Conservation (phyloP, 2,113 vertebrate genomes). For the Leptobrachium ailaonicum region DNA sequence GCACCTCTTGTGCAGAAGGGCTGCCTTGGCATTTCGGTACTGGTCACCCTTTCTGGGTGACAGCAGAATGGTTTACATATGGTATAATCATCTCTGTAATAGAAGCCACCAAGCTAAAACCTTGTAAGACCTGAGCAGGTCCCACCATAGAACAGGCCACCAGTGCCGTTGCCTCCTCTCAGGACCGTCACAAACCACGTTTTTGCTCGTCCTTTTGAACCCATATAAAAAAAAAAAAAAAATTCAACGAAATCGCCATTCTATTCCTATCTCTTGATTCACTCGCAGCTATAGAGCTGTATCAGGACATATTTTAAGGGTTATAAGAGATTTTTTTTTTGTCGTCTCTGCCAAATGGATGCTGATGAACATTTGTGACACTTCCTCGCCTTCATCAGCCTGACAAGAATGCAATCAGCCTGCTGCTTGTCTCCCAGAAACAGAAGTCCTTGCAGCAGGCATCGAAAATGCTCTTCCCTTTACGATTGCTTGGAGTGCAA, state of each 20-base stretch:
- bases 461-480: not conserved
- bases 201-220: too few relatives aligned
- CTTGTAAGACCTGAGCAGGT: too few relatives aligned
- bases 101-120: too few relatives aligned
- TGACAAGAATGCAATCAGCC: conserved; percentile 26
- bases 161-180: too few relatives aligned
- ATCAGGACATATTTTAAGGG: not conserved
- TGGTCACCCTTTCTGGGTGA: too few relatives aligned
- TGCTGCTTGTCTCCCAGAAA: conserved; percentile 24
- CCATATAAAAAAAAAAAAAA: too few relatives aligned
- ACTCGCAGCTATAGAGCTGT: not conserved
- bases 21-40: too few relatives aligned
- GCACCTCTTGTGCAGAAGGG: too few relatives aligned
- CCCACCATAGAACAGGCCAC: too few relatives aligned
- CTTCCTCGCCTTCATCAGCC: conserved; percentile 25
- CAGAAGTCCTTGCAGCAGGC: conserved; percentile 12
- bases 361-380: conserved; percentile 44
- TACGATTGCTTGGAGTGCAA: not conserved
- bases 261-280: not conserved
- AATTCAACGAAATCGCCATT: not conserved
- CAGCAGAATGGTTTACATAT: too few relatives aligned
- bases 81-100: too few relatives aligned
- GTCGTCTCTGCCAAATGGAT: not conserved
- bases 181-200: too few relatives aligned
- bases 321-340: conserved; percentile 22